These are phyloP conservation scores for Scylla paramamosain DNA, from an alignment of 1,140 invertebrate species.

Conservation along the genomic window DNA sequence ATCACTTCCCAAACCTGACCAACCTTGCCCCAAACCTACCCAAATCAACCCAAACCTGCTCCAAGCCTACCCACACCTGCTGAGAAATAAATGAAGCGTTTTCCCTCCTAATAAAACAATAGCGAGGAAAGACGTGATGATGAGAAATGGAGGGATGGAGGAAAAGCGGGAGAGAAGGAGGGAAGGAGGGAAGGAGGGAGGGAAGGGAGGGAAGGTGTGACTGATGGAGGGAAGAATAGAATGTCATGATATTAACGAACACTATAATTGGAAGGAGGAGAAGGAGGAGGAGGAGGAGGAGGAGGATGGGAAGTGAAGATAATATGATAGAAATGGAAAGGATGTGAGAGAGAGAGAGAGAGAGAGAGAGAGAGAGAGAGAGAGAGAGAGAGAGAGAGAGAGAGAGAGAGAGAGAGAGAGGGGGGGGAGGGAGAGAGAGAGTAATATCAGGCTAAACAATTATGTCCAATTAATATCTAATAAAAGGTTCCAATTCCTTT, in stretches of 20 bases:
- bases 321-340: neutral
- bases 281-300: neutral
- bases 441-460: no score
- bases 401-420: no score
- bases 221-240: neutral
- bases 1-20: no score
- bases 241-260: neutral
- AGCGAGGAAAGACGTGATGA: neutral
- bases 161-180: neutral
- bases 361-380: no score
- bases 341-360: neutral
- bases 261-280: neutral
- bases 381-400: no score
- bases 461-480: no score
- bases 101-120: no score
- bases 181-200: neutral
- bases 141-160: neutral
- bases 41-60: no score
- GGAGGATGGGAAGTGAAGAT: neutral
- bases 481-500: neutral
- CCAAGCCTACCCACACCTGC: no score
- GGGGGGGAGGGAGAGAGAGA: no score
- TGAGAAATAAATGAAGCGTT: no score
- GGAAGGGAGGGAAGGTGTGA: neutral
- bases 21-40: no score